Percentiles rank a stretch among this genome's conserved stretches.
These are phyloP conservation scores for Cephalopachus bancanus DNA, from an alignment of 2,797 vertebrate genomes.

Conservation along the genomic window DNA sequence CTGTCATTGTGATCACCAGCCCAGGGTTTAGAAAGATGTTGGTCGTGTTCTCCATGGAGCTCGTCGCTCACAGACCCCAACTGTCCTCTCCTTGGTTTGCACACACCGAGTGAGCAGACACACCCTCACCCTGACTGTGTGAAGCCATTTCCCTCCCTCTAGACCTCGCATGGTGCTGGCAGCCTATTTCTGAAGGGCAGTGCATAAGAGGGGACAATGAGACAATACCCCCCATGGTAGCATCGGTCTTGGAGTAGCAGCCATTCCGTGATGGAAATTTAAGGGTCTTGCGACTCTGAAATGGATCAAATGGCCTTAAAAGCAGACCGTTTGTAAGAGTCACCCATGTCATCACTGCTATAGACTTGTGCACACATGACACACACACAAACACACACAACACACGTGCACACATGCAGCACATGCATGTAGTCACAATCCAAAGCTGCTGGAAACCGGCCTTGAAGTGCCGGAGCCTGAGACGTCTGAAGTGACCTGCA, in stretches of 20 bases:
- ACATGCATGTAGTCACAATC: slow-evolving; percentile 50
- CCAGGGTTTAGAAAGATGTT: not conserved
- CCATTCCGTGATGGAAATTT: slow-evolving; percentile 51
- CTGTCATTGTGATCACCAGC: not conserved
- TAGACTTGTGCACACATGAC: not conserved
- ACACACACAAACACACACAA: too few relatives aligned
- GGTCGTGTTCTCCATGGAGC: not conserved
- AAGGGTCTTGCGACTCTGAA: slow-evolving; percentile 81
- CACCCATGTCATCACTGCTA: slow-evolving; percentile 75
- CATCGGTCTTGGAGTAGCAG: too few relatives aligned
- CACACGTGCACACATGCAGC: too few relatives aligned
- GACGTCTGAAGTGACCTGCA: slow-evolving; percentile 2
- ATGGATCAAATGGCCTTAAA: slow-evolving; percentile 76
- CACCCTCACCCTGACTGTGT: not conserved
- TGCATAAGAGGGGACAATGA: too few relatives aligned
- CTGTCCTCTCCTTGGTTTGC: not conserved
- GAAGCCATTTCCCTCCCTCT: slow-evolving; percentile 54
- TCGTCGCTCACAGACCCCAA: not conserved
- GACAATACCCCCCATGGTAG: too few relatives aligned
- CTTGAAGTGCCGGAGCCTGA: slow-evolving; percentile 35
- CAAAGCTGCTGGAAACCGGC: slow-evolving; percentile 71
- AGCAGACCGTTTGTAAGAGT: slow-evolving; percentile 79
- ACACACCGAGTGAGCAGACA: not conserved
- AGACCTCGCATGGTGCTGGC: slow-evolving; percentile 58
- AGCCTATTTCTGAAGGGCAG: too few relatives aligned